Base-by-base conservation (phyloP, 2,113 vertebrate genomes). In the Seriola dumerili region DNA sequence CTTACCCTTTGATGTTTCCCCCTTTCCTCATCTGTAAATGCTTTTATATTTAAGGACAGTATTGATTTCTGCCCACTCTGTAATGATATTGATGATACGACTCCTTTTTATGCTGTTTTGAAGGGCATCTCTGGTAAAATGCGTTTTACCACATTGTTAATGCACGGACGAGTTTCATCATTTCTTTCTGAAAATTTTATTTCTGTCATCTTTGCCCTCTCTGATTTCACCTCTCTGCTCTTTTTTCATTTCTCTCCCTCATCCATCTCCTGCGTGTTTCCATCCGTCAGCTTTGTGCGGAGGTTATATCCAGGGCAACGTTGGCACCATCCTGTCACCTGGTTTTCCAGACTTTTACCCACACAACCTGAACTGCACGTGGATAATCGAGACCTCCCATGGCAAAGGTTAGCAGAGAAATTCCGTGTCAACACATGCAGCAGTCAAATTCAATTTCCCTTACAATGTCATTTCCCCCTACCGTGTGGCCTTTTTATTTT, bases 271-370 rank as follows among this genome's bases (percentile, higher is more conserved):
- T 5, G 2, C 57, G n/a, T 7, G 21, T 63, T 50, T 71, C 44
- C 17, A 0, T 44, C 14, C 29, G 13, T 0, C 90, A 99, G 98
- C 98, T 6, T 94, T 99, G 1, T 99, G 98, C n/a, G 98, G 98
- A 38, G 98, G 98, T 54, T 99, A 98, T 86, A 97, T 99, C 78
- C 97, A 96, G 85, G 97, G 97, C 58, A 97, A 97, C 92, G 93
- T 93, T 4, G 98, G 98, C 23, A 99, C 98, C 88, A 97, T 99
- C 90, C 89, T 99, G 48, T 99, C 98, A 4, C 98, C 98, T 7
- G 97, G 98, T 19, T 99, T 99, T 84, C 98, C 98, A 21, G 98
- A 99, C 87, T 99, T 99, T 89, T 99, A 99, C 89, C 98, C 98
- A 2, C 99, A 99, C 93, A 99, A 99, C 93, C 91, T 99, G 92